These are phyloP conservation scores for Drosophila ezoana DNA, from an alignment of 2,888 invertebrate genomes.

Conservation along the genomic window DNA sequence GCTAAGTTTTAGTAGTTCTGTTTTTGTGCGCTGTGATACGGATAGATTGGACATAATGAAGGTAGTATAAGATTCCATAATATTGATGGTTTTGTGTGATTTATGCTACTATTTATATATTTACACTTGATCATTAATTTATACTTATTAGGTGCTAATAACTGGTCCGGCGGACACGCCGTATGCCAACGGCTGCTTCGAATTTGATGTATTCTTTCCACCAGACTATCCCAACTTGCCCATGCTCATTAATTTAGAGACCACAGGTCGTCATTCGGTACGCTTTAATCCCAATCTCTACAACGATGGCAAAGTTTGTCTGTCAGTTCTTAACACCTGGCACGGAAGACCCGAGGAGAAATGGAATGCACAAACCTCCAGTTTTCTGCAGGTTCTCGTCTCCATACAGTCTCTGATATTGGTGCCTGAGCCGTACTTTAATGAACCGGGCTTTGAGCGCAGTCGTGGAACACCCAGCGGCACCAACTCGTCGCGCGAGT, in stretches of 20 bases:
- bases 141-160: constrained; percentile 90
- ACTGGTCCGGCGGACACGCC: constrained; percentile 96
- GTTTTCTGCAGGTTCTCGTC: constrained; percentile 95
- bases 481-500: constrained; percentile 95
- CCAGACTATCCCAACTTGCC: constrained; percentile 93
- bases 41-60: constrained; percentile 98
- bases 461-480: constrained; percentile 95
- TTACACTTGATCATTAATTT: background rate
- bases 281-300: constrained; percentile 97
- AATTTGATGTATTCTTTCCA: constrained; percentile 95
- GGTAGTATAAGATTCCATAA: constrained; percentile 84
- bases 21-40: constrained; percentile 97
- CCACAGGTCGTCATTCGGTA: constrained; percentile 94
- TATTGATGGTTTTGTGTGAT: background rate
- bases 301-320: constrained; percentile 97
- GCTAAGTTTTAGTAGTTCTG: constrained; percentile 95
- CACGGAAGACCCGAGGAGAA: constrained; percentile 98
- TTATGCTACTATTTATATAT: background rate
- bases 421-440: constrained; percentile 97
- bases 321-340: constrained; percentile 98
- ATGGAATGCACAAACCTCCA: constrained; percentile 98
- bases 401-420: constrained; percentile 96
- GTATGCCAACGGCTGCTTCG: constrained; percentile 96
- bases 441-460: constrained; percentile 97
- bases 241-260: constrained; percentile 95